Evolutionary conservation across 2,888 invertebrate genomes (phyloP).

Genomic region (Chrysolina oricalcia): DNA sequence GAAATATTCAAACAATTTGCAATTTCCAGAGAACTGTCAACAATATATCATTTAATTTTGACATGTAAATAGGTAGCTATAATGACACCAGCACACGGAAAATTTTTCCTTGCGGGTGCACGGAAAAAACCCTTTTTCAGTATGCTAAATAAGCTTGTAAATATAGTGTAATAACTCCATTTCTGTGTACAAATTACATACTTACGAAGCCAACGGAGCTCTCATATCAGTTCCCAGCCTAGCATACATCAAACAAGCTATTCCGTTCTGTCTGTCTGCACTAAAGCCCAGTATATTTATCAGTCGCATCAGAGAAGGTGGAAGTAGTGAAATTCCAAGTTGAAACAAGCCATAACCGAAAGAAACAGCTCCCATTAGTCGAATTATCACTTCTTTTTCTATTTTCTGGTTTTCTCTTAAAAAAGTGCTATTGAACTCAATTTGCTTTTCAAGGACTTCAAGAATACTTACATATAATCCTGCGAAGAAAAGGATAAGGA

Average conservation of each 20-base stretch:
- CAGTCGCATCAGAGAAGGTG: conserved; percentile 76
- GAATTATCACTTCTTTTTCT: conserved; percentile 73
- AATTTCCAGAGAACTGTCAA: too few species aligned
- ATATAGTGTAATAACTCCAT: not conserved
- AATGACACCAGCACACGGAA: too few species aligned
- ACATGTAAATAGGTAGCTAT: too few species aligned
- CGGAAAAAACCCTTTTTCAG: too few species aligned
- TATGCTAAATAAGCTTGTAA: too few species aligned
- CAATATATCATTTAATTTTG: too few species aligned
- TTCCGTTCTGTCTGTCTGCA: conserved; percentile 76
- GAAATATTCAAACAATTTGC: too few species aligned
- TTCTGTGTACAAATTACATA: conserved; percentile 18
- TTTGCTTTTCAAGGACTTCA: not conserved
- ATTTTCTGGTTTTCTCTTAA: conserved; percentile 60
- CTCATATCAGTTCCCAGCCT: conserved; percentile 79
- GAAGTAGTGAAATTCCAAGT: conserved; percentile 79
- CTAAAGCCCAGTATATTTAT: conserved; percentile 80
- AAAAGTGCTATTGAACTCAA: not conserved
- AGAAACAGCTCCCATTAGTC: conserved; percentile 80
- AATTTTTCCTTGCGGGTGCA: too few species aligned
- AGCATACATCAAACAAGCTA: conserved; percentile 77
- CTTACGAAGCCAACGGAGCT: conserved; percentile 79
- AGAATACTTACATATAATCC: conserved; percentile 58
- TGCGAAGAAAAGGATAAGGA: conserved; percentile 58
- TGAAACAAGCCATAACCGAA: conserved; percentile 83